Base-by-base conservation (phyloP, 2,113 vertebrate genomes). In the Trogon surrucura region DNA sequence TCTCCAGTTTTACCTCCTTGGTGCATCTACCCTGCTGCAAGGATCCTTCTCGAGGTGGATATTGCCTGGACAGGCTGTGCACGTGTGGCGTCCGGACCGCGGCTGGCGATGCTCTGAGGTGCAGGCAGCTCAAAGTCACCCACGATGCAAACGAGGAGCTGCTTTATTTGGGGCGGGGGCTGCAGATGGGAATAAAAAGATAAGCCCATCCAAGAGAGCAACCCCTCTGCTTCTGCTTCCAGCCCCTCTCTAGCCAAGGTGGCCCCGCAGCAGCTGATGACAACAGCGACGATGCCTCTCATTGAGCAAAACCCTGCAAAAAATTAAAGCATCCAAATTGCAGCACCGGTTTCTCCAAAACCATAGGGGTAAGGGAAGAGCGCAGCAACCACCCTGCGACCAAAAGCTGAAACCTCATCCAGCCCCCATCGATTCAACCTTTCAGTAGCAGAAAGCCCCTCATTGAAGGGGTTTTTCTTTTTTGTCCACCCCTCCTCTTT, bases 1-100 rank as follows among this genome's bases (percentile, higher is more conserved):
- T 19, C n/a, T 23, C 34, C 69, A 32, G n/a, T 16, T 92, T 72
- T 69, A 44, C 58, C 64, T 93, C 32, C 41, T 2, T 2, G 47
- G 41, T 19, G 41, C 45, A 15, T 22, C 83, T 26, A 1, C 6
- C 32, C 25, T 0, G 0, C 41, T 14, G n/a, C 5, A 0, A 21
- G 69, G 54, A 48, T 36, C 65, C 20, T 73, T 65, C 65, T 22
- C 7, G 1, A 44, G 65, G 70, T 11, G 34, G 64, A 2, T 13
- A 2, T 8, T 32, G 66, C 53, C 60, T 32, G 11, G 38, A 4
- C 4, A 4, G 27, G 74, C n/a, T 15, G 41, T 6, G 57, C 16
- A 14, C 32, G 32, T 23, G 6, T 0, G 0, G 67, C 30, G 36
- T 22, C 6, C 44, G 2, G 9, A n/a, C 50, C 6, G 1, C 1